Percentiles rank a stretch among this genome's conserved stretches.
These are phyloP conservation scores for Stenolophus ochropezus DNA, from an alignment of 2,888 invertebrate species.

Conservation along the genomic window DNA sequence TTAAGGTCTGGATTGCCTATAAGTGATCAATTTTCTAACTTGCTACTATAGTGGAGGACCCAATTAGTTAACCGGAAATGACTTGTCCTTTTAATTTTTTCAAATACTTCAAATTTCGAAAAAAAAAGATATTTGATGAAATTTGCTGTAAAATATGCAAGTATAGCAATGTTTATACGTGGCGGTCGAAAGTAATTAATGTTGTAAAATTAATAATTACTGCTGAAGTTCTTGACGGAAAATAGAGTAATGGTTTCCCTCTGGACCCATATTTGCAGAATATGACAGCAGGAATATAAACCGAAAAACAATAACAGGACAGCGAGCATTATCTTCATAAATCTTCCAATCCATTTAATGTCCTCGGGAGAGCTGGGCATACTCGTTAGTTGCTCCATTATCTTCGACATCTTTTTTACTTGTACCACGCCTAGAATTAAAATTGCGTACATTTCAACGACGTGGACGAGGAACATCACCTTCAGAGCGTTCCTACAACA, in stretches of 20 bases:
- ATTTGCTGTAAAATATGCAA: no score
- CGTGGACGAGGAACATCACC: conserved; percentile 32
- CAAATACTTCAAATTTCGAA: no score
- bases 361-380: conserved; percentile 32
- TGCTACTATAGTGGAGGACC: no score
- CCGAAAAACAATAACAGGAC: conserved; percentile 6
- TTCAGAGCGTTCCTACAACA: conserved; percentile 22
- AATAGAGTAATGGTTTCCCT: conserved; percentile 27
- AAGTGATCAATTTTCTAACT: no score
- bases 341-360: conserved; percentile 24
- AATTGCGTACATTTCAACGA: conserved; percentile 43
- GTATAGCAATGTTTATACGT: no score
- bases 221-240: conserved; percentile 18
- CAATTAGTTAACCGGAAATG: no score
- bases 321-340: conserved; percentile 18
- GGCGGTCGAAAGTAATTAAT: no score
- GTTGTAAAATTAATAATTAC: conserved; percentile 40
- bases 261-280: conserved; percentile 24
- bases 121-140: no score
- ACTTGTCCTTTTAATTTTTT: no score
- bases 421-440: conserved; percentile 33
- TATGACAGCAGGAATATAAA: conserved; percentile 13
- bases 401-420: conserved; percentile 7
- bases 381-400: conserved; percentile 30
- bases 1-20: no score